Evolutionary conservation across 2,797 vertebrate species (phyloP).

Genomic region (Limosa lapponica): DNA sequence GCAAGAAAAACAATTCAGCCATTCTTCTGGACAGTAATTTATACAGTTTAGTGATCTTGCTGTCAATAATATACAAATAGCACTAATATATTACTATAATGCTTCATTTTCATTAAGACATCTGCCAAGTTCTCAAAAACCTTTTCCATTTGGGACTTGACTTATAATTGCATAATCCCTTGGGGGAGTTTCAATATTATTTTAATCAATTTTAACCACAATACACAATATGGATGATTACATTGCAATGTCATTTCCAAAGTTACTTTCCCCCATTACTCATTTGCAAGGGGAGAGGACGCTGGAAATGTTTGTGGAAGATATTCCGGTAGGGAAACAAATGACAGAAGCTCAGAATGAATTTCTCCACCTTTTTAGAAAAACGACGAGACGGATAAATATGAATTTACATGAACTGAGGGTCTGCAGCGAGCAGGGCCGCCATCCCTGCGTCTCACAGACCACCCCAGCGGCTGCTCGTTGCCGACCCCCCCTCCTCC

Average conservation of each 20-base stretch:
- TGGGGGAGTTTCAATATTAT: slow-evolving; percentile 84
- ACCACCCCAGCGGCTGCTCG: fast-evolving
- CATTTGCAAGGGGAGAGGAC: slow-evolving; percentile 68
- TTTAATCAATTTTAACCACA: slow-evolving; percentile 86
- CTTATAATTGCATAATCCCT: slow-evolving; percentile 83
- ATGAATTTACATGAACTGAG: background rate
- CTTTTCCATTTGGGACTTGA: slow-evolving; percentile 82
- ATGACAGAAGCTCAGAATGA: background rate
- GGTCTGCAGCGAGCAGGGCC: background rate
- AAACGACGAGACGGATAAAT: slow-evolving; percentile 51
- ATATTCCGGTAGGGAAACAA: slow-evolving; percentile 49
- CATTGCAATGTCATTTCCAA: slow-evolving; percentile 81
- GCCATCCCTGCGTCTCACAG: background rate
- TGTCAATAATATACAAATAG: slow-evolving; percentile 85
- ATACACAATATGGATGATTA: slow-evolving; percentile 83
- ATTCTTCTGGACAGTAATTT: slow-evolving; percentile 80
- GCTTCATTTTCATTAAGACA: slow-evolving; percentile 88
- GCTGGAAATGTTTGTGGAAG: slow-evolving; percentile 25
- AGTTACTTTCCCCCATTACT: slow-evolving; percentile 81
- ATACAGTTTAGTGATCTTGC: slow-evolving; percentile 82
- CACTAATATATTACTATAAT: slow-evolving; percentile 85
- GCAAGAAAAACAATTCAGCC: slow-evolving; percentile 80
- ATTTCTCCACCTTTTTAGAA: slow-evolving; percentile 57
- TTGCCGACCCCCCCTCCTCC: background rate
- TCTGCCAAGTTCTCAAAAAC: slow-evolving; percentile 84